Percentiles rank a stretch among this genome's conserved stretches.
Evolutionary conservation across 2,797 vertebrate species (phyloP).

Genomic region (Thamnophis elegans): DNA sequence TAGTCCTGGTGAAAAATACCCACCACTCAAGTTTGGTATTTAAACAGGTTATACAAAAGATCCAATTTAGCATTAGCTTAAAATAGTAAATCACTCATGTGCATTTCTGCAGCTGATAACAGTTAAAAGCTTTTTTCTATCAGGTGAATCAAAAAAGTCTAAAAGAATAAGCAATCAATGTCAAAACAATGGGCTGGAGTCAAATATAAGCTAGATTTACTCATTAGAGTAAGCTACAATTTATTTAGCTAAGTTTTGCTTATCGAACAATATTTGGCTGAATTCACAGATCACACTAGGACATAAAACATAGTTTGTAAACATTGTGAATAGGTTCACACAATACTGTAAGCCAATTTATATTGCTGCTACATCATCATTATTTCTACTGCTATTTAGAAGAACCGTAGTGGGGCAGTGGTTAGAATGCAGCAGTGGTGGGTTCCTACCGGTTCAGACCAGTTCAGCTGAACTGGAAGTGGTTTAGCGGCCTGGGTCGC

Average conservation of each 20-base stretch:
- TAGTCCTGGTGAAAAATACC: neutral
- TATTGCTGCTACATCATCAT: neutral
- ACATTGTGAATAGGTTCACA: neutral
- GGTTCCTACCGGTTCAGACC: too few relatives aligned
- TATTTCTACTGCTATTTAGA: neutral
- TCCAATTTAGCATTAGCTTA: neutral
- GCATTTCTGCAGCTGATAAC: neutral
- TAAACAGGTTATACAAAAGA: conserved; percentile 4
- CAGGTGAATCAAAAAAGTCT: neutral
- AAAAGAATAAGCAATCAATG: neutral
- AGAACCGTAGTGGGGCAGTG: neutral
- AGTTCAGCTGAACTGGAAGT: too few relatives aligned
- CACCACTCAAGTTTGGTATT: neutral
- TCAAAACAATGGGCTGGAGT: neutral
- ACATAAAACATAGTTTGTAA: neutral
- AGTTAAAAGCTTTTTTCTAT: neutral
- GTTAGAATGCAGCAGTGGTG: neutral
- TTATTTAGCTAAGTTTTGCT: neutral
- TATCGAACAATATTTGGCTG: neutral
- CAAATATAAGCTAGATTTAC: neutral
- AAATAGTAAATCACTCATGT: neutral
- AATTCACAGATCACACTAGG: neutral
- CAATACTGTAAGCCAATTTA: neutral
- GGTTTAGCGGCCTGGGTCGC: too few relatives aligned
- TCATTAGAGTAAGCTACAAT: neutral